phyloP scores from a whole-genome alignment of 2,113 vertebrate genomes.

The Rhagologus leucostigma region DNA sequence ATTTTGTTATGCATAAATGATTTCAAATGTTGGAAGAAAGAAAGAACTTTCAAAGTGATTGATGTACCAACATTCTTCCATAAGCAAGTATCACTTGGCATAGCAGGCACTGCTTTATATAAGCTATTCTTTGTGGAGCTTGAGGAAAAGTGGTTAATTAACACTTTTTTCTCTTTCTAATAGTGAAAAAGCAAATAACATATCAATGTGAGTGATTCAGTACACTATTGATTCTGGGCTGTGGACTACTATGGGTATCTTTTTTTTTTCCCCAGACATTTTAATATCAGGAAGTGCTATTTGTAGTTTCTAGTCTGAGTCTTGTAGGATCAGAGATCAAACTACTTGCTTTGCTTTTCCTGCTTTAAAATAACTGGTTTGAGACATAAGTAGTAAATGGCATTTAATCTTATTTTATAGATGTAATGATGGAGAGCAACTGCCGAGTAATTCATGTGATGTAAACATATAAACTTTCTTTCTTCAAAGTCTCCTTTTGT shows the following conservation, averaged over 20 bases:
- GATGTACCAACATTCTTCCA: neutral
- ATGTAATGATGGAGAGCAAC: neutral
- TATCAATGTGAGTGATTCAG: neutral
- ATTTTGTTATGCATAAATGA: neutral
- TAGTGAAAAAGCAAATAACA: neutral
- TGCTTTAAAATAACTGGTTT: neutral
- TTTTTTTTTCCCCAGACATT: neutral
- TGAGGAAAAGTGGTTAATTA: neutral
- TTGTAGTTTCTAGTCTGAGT: neutral
- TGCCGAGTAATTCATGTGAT: neutral
- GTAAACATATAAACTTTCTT: neutral
- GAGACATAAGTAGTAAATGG: neutral
- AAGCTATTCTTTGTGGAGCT: neutral
- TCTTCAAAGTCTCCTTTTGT: neutral
- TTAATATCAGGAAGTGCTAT: neutral
- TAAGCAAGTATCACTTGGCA: neutral
- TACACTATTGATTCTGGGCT: neutral
- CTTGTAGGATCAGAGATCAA: neutral
- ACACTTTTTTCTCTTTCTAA: neutral
- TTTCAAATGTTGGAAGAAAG: neutral
- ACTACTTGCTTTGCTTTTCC: neutral
- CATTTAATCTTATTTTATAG: neutral
- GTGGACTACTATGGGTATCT: rapidly evolving
- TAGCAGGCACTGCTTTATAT: neutral
- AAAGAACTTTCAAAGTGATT: neutral